Evolutionary conservation across 2,888 invertebrate species (phyloP).

Genomic region (Lithodes maja): DNA sequence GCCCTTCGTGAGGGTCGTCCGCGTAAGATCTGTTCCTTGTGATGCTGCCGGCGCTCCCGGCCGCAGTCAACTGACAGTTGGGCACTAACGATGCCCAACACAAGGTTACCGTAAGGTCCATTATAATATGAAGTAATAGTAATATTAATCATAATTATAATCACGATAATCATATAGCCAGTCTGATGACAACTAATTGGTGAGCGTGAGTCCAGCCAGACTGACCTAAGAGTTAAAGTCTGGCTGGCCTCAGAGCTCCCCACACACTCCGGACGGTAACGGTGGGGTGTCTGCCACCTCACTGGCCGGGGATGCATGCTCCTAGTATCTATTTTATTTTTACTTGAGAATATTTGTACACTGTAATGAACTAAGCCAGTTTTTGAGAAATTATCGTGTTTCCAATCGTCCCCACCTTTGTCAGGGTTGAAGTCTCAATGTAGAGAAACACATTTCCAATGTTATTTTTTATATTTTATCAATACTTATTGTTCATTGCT

Average conservation of each 20-base stretch:
- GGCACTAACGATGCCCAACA: constrained; percentile 56
- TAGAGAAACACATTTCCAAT: constrained; percentile 71
- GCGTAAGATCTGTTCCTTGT: constrained; percentile 68
- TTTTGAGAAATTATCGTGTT: constrained; percentile 68
- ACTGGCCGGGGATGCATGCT: constrained; percentile 68
- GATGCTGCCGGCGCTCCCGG: constrained; percentile 62
- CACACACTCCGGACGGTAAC: constrained; percentile 56
- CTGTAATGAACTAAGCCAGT: constrained; percentile 70
- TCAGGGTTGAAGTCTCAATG: constrained; percentile 71
- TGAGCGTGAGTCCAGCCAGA: constrained; percentile 34
- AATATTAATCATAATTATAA: constrained; percentile 68
- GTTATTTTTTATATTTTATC: constrained; percentile 70
- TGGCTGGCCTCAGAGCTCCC: constrained; percentile 37
- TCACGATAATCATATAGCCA: constrained; percentile 70
- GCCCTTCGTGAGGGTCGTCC: constrained; percentile 65
- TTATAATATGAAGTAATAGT: constrained; percentile 69
- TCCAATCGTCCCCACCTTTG: constrained; percentile 69
- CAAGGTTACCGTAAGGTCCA: constrained; percentile 70
- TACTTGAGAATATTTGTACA: constrained; percentile 70
- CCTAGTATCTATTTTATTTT: constrained; percentile 70
- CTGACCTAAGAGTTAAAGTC: too few relatives aligned
- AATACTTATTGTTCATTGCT: constrained; percentile 66
- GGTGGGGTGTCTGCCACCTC: constrained; percentile 50
- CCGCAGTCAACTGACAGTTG: constrained; percentile 63
- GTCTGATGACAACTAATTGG: constrained; percentile 68